Evolutionary conservation across 2,113 vertebrate species (phyloP).

Genomic region (Chloropsis hardwickii): DNA sequence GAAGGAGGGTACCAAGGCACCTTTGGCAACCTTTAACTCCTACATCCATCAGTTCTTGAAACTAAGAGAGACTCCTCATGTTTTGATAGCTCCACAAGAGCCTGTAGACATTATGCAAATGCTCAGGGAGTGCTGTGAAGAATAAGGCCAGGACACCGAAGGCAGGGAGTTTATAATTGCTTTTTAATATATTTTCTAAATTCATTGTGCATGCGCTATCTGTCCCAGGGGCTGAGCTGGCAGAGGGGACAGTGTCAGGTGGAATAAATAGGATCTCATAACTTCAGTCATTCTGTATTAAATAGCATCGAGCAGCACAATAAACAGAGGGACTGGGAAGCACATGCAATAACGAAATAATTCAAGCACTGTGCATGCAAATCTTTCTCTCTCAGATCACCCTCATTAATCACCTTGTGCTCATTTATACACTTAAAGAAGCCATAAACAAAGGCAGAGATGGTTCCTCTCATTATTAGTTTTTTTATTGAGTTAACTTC

Average conservation of each 20-base stretch:
- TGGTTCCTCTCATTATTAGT: conserved; percentile 59
- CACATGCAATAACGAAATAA: conserved; percentile 35
- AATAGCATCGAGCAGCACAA: conserved; percentile 9
- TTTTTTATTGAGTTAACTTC: conserved; percentile 58
- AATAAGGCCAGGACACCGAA: conserved; percentile 57
- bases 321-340: conserved; percentile 31
- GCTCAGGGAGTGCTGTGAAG: conserved; percentile 43
- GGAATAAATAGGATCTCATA: conserved; percentile 62
- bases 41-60: conserved; percentile 43
- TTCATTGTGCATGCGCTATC: conserved; percentile 66
- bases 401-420: conserved; percentile 45
- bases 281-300: conserved; percentile 58
- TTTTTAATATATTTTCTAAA: conserved; percentile 74
- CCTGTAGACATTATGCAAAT: conserved; percentile 72
- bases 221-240: conserved; percentile 41
- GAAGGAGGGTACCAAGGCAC: background rate
- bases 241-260: conserved; percentile 35
- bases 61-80: conserved; percentile 55
- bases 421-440: conserved; percentile 61
- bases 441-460: conserved; percentile 39
- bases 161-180: conserved; percentile 71
- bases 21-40: conserved; percentile 45
- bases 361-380: conserved; percentile 32
- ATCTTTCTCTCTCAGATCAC: conserved; percentile 22
- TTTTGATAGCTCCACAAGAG: conserved; percentile 67